Evolutionary conservation across 2,797 vertebrate genomes (phyloP), one percentile per base, ranked within the genome.

Genomic region (Podargus strigoides): DNA sequence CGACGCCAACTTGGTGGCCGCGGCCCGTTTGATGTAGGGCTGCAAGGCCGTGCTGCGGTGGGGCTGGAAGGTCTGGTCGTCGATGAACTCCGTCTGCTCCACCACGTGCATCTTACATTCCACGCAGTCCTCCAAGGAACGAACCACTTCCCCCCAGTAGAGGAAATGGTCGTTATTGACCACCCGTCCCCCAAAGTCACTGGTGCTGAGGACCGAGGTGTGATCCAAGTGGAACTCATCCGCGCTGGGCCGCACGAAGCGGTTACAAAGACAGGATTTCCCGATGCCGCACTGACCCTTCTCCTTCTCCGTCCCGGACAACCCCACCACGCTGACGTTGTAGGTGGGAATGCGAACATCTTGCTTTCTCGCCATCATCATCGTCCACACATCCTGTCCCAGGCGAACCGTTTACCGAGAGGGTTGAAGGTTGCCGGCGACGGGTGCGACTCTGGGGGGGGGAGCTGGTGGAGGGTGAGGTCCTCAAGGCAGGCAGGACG

Each of bases 81-180:
- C 99, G 3, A 99, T 99, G 78, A 99, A 99, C 87, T 99, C 99
- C 0, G 99, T 99, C 98, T 99, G 99, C 78, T 99, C 99, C 98
- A 99, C 99, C 41, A 99, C 98, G 85, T 99, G 99, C 94, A 99
- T 98, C 13, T 98, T 98, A 90, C 98, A 99, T 74, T 99, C 99
- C 7, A 98, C 97, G 11, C 98, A 98, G 79, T 99, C 99, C 97
- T 99, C 99, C 98, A 98, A 85, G 2, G 97, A 90, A 37, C 99
- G 98, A 16, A 93, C 96, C 6, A 98, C 98, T 87, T 99, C 99
- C n/a, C 99, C 99, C 99, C 99, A 99, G 97, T 99, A 99, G 26
- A 99, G 98, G 95, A 99, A 99, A 95, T 99, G 99, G 97, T 99
- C 99, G 97, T 99, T 99, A 94, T 99, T 99, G 90, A 99, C 99